Conservation (phyloP, 2,797 vertebrate species). For the Cryptoblepharus egeriae region DNA sequence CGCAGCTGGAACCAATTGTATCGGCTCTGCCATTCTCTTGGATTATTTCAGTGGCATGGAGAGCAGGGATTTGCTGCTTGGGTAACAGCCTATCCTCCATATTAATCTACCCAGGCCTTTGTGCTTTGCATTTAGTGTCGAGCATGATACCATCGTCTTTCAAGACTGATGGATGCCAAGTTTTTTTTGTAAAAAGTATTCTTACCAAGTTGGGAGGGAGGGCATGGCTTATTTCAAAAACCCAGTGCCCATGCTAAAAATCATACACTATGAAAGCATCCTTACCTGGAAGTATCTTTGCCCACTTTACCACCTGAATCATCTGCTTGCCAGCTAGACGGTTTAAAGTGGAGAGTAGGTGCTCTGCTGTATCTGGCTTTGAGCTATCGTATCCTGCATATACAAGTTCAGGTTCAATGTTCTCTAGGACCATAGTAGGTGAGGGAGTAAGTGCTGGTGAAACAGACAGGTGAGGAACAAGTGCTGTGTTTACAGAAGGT, state of each 20-base stretch:
- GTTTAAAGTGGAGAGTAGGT: constrained; percentile 96
- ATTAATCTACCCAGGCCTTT: no score
- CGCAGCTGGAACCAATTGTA: no score
- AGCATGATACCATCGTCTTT: no score
- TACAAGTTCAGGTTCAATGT: constrained; percentile 93
- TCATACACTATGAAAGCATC: background rate
- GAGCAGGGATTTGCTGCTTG: no score
- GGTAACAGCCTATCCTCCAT: no score
- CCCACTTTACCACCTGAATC: constrained; percentile 99
- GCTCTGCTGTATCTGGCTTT: constrained; percentile 91
- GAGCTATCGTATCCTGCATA: constrained; percentile 93
- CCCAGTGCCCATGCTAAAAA: background rate
- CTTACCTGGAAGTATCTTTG: constrained; percentile 99
- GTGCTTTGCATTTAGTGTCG: no score
- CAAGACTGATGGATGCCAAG: no score
- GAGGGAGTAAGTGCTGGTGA: constrained; percentile 88
- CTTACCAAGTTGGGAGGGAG: background rate
- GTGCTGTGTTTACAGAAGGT: constrained; percentile 84
- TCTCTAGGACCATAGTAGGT: constrained; percentile 90
- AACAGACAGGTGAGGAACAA: constrained; percentile 89
- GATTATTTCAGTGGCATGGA: no score
- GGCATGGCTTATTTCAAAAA: background rate
- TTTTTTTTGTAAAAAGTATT: background rate
- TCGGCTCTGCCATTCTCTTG: no score
- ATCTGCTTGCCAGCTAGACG: constrained; percentile 97